Evolutionary conservation across 1,140 invertebrate species (phyloP), one percentile per base, ranked within the genome.

Genomic region (Zaprionus kolodkinae): DNA sequence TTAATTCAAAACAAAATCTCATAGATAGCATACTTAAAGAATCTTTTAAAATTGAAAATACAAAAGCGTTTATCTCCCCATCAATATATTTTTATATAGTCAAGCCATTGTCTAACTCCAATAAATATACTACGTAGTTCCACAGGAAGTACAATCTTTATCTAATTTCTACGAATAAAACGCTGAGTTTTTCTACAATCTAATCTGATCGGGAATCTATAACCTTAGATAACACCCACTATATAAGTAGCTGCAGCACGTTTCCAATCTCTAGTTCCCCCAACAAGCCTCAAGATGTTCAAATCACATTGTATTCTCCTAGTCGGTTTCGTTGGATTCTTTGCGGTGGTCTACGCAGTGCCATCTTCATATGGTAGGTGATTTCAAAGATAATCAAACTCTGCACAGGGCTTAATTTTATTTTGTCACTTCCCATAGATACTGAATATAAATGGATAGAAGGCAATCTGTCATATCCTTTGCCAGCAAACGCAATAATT

Each of bases 401-500:
- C 6, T 12, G 5, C 1, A 3, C 1, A n/a, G 2, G 7, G 6
- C 6, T 17, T 4, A 17, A 52, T 13, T 15, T 64, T 13, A 6
- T 25, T n/a, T 0, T 6, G 0, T n/a, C 13, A 9, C 12, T 52
- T 55, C 10, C 11, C 2, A 6, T 33, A 65, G 70, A 72, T 33
- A 40, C 6, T 9, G 25, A 48, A 35, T 11, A 60, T n/a, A 30
- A 15, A 11, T 72, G 70, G 70, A 36, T 60, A 13, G 21, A 36
- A 1, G 70, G 61, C 17, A 57, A 66, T 38, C 36, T 65, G 11
- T 65, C 54, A 6, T 2, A 38, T 15, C n/a, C 21, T 33, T 13
- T 72, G 35, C 70, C 70, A 9, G 0, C 15, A 12, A 64, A 30
- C 38, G 70, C 62, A 2, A n/a, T 77, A 2, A 6, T 77, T 12